These are phyloP conservation scores for Phoenoteleia sp. DNA, from an alignment of 2,888 invertebrate genomes.

Conservation along the genomic window DNA sequence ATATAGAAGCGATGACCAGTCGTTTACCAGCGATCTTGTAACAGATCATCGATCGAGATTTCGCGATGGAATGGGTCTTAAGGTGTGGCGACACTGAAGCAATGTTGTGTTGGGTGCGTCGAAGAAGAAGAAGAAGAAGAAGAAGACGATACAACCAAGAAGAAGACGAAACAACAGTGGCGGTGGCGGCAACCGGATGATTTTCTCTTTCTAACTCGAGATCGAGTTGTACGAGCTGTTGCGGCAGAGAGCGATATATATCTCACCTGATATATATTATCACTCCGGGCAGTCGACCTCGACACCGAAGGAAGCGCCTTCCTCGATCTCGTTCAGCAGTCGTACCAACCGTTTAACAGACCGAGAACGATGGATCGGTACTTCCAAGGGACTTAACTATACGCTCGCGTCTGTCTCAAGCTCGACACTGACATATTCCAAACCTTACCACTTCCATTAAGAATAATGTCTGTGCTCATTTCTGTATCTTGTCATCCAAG, in stretches of 20 bases:
- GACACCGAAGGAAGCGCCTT: slow-evolving; percentile 75
- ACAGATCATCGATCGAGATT: slow-evolving; percentile 72
- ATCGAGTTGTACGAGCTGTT: slow-evolving; percentile 77
- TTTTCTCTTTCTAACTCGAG: slow-evolving; percentile 68
- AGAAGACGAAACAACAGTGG: slow-evolving; percentile 38
- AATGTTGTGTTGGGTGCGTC: slow-evolving; percentile 69
- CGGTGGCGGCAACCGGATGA: slow-evolving; percentile 61
- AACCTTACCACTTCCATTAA: slow-evolving; percentile 69
- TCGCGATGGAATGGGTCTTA: slow-evolving; percentile 67
- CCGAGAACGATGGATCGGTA: slow-evolving; percentile 70
- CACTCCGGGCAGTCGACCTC: slow-evolving; percentile 78
- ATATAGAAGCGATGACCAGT: slow-evolving; percentile 65
- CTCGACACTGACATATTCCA: slow-evolving; percentile 71
- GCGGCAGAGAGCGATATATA: slow-evolving; percentile 78
- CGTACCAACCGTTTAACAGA: slow-evolving; percentile 72
- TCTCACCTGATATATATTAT: slow-evolving; percentile 80
- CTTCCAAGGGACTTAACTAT: slow-evolving; percentile 64
- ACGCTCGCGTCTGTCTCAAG: slow-evolving; percentile 64
- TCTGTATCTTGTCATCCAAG: neutral
- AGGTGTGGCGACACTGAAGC: slow-evolving; percentile 71
- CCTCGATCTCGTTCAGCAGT: slow-evolving; percentile 73
- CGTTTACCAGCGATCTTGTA: slow-evolving; percentile 69
- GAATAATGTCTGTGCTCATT: slow-evolving; percentile 56
- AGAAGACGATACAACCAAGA: slow-evolving; percentile 15
- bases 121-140: slow-evolving; percentile 53